These are phyloP conservation scores for Zaprionus camerounensis DNA, from an alignment of 1,140 invertebrate species.

Conservation along the genomic window DNA sequence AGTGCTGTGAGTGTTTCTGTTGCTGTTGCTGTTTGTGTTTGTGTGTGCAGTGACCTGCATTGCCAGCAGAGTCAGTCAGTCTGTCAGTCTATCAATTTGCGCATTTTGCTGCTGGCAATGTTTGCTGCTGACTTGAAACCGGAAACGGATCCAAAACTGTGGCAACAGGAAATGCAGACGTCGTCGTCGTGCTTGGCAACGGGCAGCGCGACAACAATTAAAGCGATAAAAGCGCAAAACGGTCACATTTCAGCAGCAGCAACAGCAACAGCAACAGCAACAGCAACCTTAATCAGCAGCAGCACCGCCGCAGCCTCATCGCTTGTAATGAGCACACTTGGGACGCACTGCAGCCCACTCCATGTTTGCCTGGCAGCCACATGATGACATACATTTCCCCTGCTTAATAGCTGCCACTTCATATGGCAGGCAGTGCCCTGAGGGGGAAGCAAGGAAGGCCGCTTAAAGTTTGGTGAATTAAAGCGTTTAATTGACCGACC, in stretches of 20 bases:
- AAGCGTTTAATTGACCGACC: constrained; percentile 64
- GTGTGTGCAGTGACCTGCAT: constrained; percentile 64
- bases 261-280: constrained; percentile 5
- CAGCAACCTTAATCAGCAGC: constrained; percentile 11
- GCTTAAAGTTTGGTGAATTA: constrained; percentile 38
- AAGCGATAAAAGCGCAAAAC: constrained; percentile 74
- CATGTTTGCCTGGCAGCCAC: constrained; percentile 23
- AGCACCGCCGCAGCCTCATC: constrained; percentile 42
- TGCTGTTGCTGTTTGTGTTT: constrained; percentile 10
- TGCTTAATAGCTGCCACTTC: constrained; percentile 33
- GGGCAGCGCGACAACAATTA: constrained; percentile 62
- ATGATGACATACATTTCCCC: constrained; percentile 68
- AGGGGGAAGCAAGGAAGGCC: neutral
- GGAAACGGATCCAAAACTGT: constrained; percentile 52
- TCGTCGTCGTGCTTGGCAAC: constrained; percentile 22
- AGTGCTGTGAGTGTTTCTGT: neutral
- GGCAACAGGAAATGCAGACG: constrained; percentile 42
- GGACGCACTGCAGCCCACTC: constrained; percentile 25
- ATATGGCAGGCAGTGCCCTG: neutral
- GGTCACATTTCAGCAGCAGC: constrained; percentile 54
- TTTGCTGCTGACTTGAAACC: constrained; percentile 42
- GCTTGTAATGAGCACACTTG: constrained; percentile 63
- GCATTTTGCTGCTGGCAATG: constrained; percentile 10
- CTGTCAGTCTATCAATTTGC: neutral
- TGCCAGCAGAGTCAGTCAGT: constrained; percentile 33